Conservation (phyloP, 2,888 invertebrate species). For the Nomada ruficornis region DNA sequence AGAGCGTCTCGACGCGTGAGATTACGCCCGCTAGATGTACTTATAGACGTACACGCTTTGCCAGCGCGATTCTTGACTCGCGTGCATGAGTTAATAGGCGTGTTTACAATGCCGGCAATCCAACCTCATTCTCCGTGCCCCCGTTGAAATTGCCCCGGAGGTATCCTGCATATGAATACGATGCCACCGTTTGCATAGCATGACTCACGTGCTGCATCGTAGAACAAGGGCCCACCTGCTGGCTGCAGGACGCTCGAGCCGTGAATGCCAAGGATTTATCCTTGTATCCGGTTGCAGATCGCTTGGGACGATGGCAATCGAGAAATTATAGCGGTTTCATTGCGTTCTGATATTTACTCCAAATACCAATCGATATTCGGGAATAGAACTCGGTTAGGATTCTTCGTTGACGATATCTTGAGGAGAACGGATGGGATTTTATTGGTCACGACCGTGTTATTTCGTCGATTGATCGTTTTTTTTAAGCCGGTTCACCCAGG, state of each 20-base stretch:
- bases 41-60: conserved; percentile 3
- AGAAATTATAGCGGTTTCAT: conserved; percentile 30
- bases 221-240: conserved; percentile 52
- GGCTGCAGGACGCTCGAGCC: conserved; percentile 39
- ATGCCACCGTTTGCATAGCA: conserved; percentile 64
- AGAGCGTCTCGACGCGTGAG: conserved; percentile 17
- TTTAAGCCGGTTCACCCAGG: too few relatives aligned
- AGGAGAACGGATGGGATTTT: neutral
- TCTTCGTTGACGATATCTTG: neutral
- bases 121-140: conserved; percentile 40
- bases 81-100: conserved; percentile 65
- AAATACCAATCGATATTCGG: conserved; percentile 19
- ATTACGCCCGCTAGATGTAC: conserved; percentile 53
- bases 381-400: neutral
- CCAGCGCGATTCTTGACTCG: conserved; percentile 45
- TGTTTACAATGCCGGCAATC: conserved; percentile 76
- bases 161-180: conserved; percentile 66
- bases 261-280: conserved; percentile 64
- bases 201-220: conserved; percentile 57
- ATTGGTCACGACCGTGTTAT: neutral
- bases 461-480: neutral
- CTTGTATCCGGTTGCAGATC: conserved; percentile 35
- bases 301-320: conserved; percentile 27
- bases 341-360: conserved; percentile 26
- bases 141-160: conserved; percentile 60